Conservation (phyloP, 1,140 invertebrate species). For the Dinothrombium tinctorium region DNA sequence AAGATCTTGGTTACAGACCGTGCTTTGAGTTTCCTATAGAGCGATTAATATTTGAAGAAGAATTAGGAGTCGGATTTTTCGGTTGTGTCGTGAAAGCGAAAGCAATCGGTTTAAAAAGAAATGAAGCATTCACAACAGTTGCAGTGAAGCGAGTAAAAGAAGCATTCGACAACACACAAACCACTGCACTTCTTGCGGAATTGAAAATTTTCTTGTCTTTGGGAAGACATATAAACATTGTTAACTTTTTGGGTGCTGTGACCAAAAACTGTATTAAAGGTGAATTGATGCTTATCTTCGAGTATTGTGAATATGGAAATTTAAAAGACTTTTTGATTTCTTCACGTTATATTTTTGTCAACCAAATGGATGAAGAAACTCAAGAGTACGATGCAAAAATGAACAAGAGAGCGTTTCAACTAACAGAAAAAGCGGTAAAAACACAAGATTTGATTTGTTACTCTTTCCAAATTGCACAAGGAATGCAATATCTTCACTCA, state of each 20-base stretch:
- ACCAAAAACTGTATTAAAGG: slow-evolving; percentile 27
- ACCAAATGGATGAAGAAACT: slow-evolving; percentile 38
- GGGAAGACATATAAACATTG: slow-evolving; percentile 29
- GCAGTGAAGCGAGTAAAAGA: slow-evolving; percentile 16
- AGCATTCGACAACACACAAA: slow-evolving; percentile 13
- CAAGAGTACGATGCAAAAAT: slow-evolving; percentile 4
- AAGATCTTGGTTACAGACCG: too few relatives aligned
- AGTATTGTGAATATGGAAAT: slow-evolving; percentile 73
- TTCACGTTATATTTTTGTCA: slow-evolving; percentile 47
- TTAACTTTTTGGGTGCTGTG: slow-evolving; percentile 30
- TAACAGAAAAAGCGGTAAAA: too few relatives aligned
- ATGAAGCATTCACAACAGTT: slow-evolving; percentile 11
- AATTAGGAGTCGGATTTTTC: slow-evolving; percentile 65
- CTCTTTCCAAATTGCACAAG: slow-evolving; percentile 17
- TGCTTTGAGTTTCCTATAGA: slow-evolving; percentile 17
- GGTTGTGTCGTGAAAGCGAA: slow-evolving; percentile 69
- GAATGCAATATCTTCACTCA: slow-evolving; percentile 17
- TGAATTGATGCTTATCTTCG: slow-evolving; percentile 67
- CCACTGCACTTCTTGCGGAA: slow-evolving; percentile 26
- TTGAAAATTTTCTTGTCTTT: slow-evolving; percentile 30
- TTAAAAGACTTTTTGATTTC: slow-evolving; percentile 56
- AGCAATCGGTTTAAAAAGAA: slow-evolving; percentile 22
- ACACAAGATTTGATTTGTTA: slow-evolving; percentile 15
- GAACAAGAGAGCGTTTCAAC: not conserved
- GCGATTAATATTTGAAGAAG: slow-evolving; percentile 10